These are phyloP conservation scores for Leptodactylus fallax DNA, from an alignment of 2,797 vertebrate genomes.

Conservation along the genomic window DNA sequence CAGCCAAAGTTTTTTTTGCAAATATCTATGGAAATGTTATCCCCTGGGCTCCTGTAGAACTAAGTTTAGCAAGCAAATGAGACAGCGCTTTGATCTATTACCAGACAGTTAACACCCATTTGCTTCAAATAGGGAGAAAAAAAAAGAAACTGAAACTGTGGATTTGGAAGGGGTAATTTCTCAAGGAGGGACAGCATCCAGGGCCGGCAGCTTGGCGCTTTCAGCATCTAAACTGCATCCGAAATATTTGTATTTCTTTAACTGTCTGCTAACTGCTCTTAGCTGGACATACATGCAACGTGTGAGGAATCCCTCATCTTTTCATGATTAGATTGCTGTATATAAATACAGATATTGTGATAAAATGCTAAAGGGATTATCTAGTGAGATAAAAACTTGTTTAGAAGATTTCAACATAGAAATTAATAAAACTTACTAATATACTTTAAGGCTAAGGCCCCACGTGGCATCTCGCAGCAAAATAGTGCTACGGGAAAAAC, in stretches of 20 bases:
- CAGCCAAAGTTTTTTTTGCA: slow-evolving; percentile 52
- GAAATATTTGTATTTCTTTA: slow-evolving; percentile 18
- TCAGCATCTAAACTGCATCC: slow-evolving; percentile 21
- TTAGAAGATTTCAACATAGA: too few species aligned
- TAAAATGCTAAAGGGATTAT: too few species aligned
- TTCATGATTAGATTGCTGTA: not conserved
- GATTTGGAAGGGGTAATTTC: slow-evolving; percentile 31
- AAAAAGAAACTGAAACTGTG: slow-evolving; percentile 46
- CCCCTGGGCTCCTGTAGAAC: slow-evolving; percentile 54
- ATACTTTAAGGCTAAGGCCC: too few species aligned
- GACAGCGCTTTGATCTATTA: slow-evolving; percentile 62
- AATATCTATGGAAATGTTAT: slow-evolving; percentile 60
- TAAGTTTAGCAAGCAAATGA: slow-evolving; percentile 62
- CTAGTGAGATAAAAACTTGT: too few species aligned
- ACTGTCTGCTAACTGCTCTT: not conserved
- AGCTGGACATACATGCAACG: not conserved
- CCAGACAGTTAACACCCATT: slow-evolving; percentile 62
- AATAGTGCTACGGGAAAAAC: too few species aligned
- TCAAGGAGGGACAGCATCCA: slow-evolving; percentile 6
- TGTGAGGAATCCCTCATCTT: not conserved
- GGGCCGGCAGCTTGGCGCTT: slow-evolving; percentile 1
- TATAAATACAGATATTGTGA: not conserved
- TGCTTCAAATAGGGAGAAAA: slow-evolving; percentile 47
- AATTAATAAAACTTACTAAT: too few species aligned
- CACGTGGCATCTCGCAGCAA: too few species aligned